Evolutionary conservation across 2,888 invertebrate species (phyloP).

Genomic region (Rhagonycha lutea): DNA sequence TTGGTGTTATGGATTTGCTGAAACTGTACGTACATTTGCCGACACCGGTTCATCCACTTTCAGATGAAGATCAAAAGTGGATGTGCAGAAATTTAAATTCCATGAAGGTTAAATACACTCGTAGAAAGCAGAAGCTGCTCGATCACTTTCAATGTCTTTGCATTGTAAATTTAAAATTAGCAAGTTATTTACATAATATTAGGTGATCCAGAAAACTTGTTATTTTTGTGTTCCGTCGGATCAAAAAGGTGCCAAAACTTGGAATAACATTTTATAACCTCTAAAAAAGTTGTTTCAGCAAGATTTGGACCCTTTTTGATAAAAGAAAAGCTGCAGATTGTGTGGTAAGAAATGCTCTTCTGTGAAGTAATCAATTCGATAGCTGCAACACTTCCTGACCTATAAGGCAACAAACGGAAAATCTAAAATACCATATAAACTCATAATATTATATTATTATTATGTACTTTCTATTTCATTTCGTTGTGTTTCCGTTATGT

Average conservation of each 20-base stretch:
- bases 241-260: not conserved
- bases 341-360: not conserved
- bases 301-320: not conserved
- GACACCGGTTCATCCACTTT: not conserved
- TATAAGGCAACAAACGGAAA: not conserved
- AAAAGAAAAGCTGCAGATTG: not conserved
- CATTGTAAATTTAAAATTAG: not conserved
- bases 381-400: not conserved
- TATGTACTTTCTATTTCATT: not conserved
- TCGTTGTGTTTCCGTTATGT: not conserved
- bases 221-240: not conserved
- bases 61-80: not conserved
- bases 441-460: not conserved
- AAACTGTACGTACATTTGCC: not conserved
- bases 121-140: slow-evolving; percentile 5
- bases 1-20: not conserved
- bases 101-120: not conserved
- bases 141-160: slow-evolving; percentile 9
- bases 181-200: not conserved
- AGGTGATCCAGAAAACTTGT: not conserved
- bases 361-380: not conserved
- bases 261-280: not conserved
- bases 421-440: not conserved
- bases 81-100: slow-evolving; percentile 8
- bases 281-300: not conserved